Conservation (phyloP, 2,113 vertebrate species). For the Numida meleagris region DNA sequence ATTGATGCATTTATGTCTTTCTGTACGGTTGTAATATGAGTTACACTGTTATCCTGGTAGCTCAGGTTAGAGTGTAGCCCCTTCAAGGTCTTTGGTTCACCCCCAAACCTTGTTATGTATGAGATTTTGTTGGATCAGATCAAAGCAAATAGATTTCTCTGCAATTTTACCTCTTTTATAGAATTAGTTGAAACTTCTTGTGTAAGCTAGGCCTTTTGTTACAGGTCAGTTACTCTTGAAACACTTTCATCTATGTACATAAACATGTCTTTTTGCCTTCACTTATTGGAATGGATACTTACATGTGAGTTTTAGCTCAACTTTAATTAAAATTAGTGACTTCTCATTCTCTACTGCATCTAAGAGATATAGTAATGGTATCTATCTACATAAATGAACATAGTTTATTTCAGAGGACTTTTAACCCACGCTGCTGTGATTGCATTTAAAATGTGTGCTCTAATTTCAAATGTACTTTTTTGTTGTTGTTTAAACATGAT, state of each 20-base stretch:
- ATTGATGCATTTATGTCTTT: background rate
- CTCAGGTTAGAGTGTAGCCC: background rate
- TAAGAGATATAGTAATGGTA: background rate
- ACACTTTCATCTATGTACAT: background rate
- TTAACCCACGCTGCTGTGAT: background rate
- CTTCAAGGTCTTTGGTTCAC: slow-evolving; percentile 13
- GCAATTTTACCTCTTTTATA: background rate
- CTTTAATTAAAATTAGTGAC: background rate
- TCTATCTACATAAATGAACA: background rate
- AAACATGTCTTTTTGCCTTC: background rate
- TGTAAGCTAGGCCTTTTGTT: background rate
- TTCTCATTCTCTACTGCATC: background rate
- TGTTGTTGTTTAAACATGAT: background rate
- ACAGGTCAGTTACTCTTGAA: background rate
- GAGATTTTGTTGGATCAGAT: slow-evolving; percentile 4
- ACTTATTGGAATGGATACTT: background rate
- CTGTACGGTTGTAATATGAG: background rate
- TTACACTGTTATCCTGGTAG: background rate
- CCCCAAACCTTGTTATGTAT: background rate
- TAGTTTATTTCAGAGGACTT: background rate
- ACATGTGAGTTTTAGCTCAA: background rate
- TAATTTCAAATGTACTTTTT: background rate
- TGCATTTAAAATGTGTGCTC: background rate
- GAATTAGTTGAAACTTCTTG: background rate
- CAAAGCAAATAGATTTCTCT: background rate